Percentiles rank a stretch among this genome's conserved stretches.
phyloP scores from a whole-genome alignment of 2,113 vertebrate genomes.

The Engystomops pustulosus region DNA sequence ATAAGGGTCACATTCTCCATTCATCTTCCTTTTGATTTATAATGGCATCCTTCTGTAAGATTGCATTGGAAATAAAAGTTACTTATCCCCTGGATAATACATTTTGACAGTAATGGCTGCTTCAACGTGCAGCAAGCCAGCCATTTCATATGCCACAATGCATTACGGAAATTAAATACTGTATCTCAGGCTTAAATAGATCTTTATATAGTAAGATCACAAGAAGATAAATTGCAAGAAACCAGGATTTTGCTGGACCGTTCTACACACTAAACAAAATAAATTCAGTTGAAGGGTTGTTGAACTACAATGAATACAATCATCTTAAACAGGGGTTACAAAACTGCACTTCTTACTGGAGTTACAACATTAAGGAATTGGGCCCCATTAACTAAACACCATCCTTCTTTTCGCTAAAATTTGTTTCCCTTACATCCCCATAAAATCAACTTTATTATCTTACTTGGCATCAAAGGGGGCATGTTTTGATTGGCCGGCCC shows the following conservation, averaged over 20 bases:
- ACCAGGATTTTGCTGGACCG: not conserved
- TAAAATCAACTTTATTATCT: too few species aligned
- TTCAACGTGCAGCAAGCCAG: conserved; percentile 20
- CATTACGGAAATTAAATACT: conserved; percentile 57
- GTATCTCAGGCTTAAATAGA: conserved; percentile 29
- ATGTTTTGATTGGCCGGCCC: too few species aligned
- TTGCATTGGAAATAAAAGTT: conserved; percentile 23
- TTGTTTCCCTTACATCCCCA: too few species aligned
- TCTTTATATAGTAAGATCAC: conserved; percentile 34
- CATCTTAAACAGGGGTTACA: too few species aligned
- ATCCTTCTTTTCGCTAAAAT: too few species aligned
- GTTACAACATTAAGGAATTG: too few species aligned
- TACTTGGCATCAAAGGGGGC: too few species aligned
- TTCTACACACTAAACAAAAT: not conserved
- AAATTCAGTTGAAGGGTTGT: not conserved
- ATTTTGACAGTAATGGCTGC: conserved; percentile 47
- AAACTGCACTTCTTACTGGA: too few species aligned
- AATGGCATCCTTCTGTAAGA: conserved; percentile 5
- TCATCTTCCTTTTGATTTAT: conserved; percentile 30
- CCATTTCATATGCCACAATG: conserved; percentile 31
- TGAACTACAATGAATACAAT: too few species aligned
- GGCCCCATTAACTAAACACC: too few species aligned
- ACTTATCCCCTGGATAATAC: conserved; percentile 33
- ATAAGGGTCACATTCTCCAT: conserved; percentile 32
- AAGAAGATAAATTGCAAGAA: conserved; percentile 8